phyloP scores from a whole-genome alignment of 2,888 invertebrate genomes.

The Amiota minor region DNA sequence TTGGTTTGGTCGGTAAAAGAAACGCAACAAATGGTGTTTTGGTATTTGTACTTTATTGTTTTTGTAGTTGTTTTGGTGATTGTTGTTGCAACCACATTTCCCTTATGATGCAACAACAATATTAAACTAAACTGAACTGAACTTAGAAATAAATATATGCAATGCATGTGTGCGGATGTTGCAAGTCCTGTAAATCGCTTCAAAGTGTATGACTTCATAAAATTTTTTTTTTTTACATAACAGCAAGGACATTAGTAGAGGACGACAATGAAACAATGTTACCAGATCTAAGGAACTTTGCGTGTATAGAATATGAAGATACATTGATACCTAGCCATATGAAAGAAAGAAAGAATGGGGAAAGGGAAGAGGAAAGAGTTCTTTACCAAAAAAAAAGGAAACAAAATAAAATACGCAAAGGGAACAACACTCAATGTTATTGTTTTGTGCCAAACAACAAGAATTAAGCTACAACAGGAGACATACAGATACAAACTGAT shows the following conservation, averaged over 20 bases:
- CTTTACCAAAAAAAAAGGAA: background rate
- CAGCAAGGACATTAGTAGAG: conserved; percentile 24
- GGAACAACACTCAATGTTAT: too few relatives aligned
- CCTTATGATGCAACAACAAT: background rate
- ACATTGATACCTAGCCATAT: too few relatives aligned
- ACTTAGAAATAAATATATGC: background rate
- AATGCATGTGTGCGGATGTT: background rate
- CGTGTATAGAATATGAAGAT: too few relatives aligned
- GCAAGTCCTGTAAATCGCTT: conserved; percentile 10
- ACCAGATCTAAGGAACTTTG: too few relatives aligned
- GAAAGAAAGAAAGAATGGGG: too few relatives aligned
- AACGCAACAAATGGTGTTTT: conserved; percentile 58
- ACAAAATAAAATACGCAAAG: too few relatives aligned
- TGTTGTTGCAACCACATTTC: conserved; percentile 13
- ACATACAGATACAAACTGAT: background rate
- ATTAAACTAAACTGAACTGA: background rate
- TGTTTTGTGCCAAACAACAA: background rate
- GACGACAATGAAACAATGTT: background rate
- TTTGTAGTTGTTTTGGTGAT: background rate
- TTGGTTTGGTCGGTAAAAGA: too few relatives aligned
- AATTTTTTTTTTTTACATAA: conserved; percentile 1
- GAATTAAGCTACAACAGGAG: background rate
- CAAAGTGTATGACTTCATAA: conserved; percentile 28
- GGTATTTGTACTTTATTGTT: conserved; percentile 52
- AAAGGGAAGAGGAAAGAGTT: too few relatives aligned